Percentiles rank a stretch among this genome's conserved stretches.
Evolutionary conservation across 53 echinoderm and acorn worm species (phyloP).

Genomic region (Actinopyga echinites): DNA sequence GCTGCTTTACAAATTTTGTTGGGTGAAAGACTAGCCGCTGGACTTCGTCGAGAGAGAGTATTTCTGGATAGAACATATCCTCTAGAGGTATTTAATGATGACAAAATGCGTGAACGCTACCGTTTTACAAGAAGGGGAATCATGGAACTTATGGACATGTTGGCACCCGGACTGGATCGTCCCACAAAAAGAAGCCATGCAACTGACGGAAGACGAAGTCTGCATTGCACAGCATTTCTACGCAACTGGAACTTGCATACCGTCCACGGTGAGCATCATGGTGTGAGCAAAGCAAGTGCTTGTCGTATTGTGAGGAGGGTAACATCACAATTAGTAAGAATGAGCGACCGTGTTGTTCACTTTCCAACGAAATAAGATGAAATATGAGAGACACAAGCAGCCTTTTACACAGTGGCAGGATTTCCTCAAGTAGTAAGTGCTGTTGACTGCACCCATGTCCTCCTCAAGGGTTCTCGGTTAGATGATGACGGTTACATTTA

Average conservation of each 20-base stretch:
- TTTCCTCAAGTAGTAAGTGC: no score
- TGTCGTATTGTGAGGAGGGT: no score
- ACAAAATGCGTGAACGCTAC: slow-evolving; percentile 28
- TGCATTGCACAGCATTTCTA: no score
- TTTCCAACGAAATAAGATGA: no score
- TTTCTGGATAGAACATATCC: slow-evolving; percentile 28
- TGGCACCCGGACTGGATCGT: neutral
- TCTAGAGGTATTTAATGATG: slow-evolving; percentile 11
- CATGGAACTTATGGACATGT: neutral
- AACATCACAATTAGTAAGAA: no score
- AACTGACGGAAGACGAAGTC: neutral
- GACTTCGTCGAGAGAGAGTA: slow-evolving; percentile 12
- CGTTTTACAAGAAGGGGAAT: slow-evolving; percentile 33
- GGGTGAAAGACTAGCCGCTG: neutral
- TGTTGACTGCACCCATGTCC: no score
- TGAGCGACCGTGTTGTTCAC: no score
- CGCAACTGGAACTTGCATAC: no score
- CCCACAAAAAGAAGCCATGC: neutral
- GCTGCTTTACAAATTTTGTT: slow-evolving; percentile 15
- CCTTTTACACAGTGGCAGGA: no score
- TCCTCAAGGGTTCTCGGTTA: neutral
- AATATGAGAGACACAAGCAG: no score
- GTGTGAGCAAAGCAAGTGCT: no score
- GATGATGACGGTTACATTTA: neutral
- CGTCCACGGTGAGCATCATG: no score